Percentiles rank a stretch among this genome's conserved stretches.
These are phyloP conservation scores for Trichomalopsis sarcophagae DNA, from an alignment of 1,140 invertebrate genomes.

Conservation along the genomic window DNA sequence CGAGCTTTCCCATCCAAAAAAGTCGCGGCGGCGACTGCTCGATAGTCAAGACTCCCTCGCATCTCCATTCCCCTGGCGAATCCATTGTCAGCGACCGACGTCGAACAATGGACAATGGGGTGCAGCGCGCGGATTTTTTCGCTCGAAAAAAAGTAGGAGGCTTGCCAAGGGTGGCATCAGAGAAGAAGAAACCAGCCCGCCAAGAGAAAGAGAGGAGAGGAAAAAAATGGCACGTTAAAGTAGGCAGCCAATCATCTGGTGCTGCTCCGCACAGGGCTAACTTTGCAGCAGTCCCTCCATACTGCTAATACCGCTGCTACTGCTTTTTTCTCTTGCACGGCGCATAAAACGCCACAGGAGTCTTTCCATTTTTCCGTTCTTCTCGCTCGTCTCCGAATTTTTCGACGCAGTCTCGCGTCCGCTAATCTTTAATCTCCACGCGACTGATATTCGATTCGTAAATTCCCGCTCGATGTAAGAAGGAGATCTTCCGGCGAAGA, in stretches of 20 bases:
- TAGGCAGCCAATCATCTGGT: constrained; percentile 50
- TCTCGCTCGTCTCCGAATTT: constrained; percentile 15
- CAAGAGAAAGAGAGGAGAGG: constrained; percentile 5
- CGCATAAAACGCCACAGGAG: constrained; percentile 31
- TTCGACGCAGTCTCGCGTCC: too few species aligned
- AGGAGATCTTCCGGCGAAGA: not conserved
- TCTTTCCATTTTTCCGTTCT: constrained; percentile 14
- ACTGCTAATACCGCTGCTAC: not conserved
- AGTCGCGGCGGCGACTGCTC: not conserved
- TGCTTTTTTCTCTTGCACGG: constrained; percentile 42
- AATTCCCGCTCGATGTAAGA: not conserved
- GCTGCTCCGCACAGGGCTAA: not conserved
- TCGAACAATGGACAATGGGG: constrained; percentile 44
- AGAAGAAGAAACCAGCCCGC: not conserved
- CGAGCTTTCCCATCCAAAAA: not conserved
- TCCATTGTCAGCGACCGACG: constrained; percentile 33
- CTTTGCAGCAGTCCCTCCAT: constrained; percentile 8
- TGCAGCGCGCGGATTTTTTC: constrained; percentile 33
- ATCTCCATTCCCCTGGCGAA: constrained; percentile 23
- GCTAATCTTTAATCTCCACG: not conserved
- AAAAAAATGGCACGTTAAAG: constrained; percentile 31
- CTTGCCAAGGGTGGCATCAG: constrained; percentile 7
- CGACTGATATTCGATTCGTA: not conserved
- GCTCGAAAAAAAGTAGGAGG: constrained; percentile 16
- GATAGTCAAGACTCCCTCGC: not conserved